These are phyloP conservation scores for Artibeus jamaicensis DNA, from an alignment of 2,797 vertebrate species.

Conservation along the genomic window DNA sequence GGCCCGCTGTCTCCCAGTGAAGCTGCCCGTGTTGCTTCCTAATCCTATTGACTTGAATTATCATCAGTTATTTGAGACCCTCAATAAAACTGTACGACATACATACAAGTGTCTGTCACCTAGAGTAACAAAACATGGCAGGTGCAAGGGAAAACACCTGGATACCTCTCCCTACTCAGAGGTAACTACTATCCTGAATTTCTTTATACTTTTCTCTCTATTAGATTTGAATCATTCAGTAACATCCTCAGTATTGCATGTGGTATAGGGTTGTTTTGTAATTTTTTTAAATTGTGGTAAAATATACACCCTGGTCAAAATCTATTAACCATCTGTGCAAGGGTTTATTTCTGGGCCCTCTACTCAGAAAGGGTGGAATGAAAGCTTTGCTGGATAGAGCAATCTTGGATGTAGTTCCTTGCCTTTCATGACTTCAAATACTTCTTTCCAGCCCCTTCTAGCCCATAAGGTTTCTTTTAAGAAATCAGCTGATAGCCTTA, in stretches of 20 bases:
- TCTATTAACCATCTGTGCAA: neutral
- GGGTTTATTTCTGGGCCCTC: neutral
- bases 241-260: neutral
- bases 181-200: neutral
- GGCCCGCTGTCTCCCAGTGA: neutral
- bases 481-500: too few relatives aligned
- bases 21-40: neutral
- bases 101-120: neutral
- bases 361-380: neutral
- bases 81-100: neutral
- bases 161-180: neutral
- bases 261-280: neutral
- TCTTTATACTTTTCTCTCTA: neutral
- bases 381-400: too few relatives aligned
- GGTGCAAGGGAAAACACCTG: neutral
- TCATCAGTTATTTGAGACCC: neutral
- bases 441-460: too few relatives aligned
- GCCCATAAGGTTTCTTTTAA: too few relatives aligned
- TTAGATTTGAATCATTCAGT: neutral
- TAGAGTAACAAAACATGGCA: neutral
- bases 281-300: neutral
- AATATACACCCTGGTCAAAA: neutral
- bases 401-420: too few relatives aligned
- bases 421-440: too few relatives aligned
- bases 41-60: neutral